These are phyloP conservation scores for Gracilinanus agilis DNA, from an alignment of 2,113 vertebrate species.

Conservation along the genomic window DNA sequence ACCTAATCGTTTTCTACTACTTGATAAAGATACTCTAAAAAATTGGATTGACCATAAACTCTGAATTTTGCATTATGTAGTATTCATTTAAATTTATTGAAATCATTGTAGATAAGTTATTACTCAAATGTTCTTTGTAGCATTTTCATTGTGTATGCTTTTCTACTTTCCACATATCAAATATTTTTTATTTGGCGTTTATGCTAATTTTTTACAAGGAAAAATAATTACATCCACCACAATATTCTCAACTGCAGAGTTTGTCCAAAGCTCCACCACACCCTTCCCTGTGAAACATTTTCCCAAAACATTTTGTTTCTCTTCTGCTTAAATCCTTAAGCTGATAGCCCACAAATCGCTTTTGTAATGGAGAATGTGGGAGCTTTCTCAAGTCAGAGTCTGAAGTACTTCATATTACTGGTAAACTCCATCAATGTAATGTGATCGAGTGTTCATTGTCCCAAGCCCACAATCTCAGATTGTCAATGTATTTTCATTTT, in stretches of 20 bases:
- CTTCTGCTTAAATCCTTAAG: constrained; percentile 31
- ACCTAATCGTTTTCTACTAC: not conserved
- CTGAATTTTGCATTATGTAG: constrained; percentile 15
- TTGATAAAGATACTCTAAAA: constrained; percentile 29
- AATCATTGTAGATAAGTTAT: constrained; percentile 49
- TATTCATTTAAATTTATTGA: constrained; percentile 46
- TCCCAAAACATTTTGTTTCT: constrained; percentile 9
- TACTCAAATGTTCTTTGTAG: not conserved
- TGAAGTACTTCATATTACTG: constrained; percentile 41
- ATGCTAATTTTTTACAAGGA: constrained; percentile 19
- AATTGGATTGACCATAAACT: constrained; percentile 25
- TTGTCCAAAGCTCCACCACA: constrained; percentile 14
- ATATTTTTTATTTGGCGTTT: constrained; percentile 11
- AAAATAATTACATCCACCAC: constrained; percentile 42
- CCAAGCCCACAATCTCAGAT: constrained; percentile 7
- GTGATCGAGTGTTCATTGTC: constrained; percentile 42
- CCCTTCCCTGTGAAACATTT: constrained; percentile 16
- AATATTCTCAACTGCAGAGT: constrained; percentile 29
- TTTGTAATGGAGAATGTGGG: constrained; percentile 35
- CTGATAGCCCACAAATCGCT: constrained; percentile 12
- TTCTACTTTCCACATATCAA: not conserved
- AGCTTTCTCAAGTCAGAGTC: constrained; percentile 30
- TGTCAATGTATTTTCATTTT: constrained; percentile 42
- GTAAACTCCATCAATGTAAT: not conserved
- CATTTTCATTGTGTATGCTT: constrained; percentile 30